Base-by-base conservation (phyloP, 1,140 invertebrate species). In the Holcopasites calliopsidis region DNA sequence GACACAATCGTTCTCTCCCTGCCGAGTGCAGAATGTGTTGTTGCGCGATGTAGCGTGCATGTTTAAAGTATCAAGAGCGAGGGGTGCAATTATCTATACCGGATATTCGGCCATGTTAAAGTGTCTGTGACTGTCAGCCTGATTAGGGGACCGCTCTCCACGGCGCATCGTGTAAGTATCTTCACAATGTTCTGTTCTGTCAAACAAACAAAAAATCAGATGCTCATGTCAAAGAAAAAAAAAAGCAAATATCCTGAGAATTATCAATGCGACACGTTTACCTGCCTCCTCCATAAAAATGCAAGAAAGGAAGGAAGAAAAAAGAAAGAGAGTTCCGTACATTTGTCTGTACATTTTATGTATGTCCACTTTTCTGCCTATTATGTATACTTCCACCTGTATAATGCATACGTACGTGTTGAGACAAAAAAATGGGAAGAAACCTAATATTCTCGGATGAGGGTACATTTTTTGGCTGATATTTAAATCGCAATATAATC, bases 91-190 rank as follows among this genome's bases (percentile, higher is more conserved):
- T 62, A 26, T 38, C 42, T 60, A 68, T 57, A 47, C 40, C 65
- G 54, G 73, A 75, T 69, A 75, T 75, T 23, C 23, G 73, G 55
- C 73, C 64, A 58, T 54, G 54, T 66, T 74, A 58, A 75, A 75
- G 62, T 57, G 65, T 47, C 61, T 60, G 26, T 58, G 64, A 57
- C 62, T 13, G 65, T 75, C 65, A 60, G 54, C 64, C 64, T 58
- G 52, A 35, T 75, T 75, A 69, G 54, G 73, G 42, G 65, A 75
- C 73, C 73, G 40, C 35, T 69, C 54, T 66, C 47, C 47, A 40
- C 80, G 61, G 54, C 61, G 50, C 60, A 80, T 81, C 66, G 80
- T 76, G 80, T 82, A 82, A 82, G 80, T 82, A 82, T 82, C 42
- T 49, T 62, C 73, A 81, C 62, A 77, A 62, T 82, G 80, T 82